A percentile compares a stretch with the other conserved stretches of the same genome.
These are phyloP conservation scores for Sebastes itinus DNA, from an alignment of 2,797 vertebrate genomes.

Conservation along the genomic window DNA sequence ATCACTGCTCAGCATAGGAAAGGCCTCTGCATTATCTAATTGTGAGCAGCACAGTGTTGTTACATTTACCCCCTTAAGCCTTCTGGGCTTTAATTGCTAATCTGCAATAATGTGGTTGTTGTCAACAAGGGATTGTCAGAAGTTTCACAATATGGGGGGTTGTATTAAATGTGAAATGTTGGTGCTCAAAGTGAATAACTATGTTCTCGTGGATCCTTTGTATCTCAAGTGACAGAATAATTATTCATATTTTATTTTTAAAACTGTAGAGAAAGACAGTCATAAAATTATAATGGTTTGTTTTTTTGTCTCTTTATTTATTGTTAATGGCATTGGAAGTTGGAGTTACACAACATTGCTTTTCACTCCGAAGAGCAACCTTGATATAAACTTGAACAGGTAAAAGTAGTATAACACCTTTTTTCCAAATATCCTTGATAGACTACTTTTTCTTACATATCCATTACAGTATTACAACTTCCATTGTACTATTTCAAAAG, in stretches of 20 bases:
- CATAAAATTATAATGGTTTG: neutral
- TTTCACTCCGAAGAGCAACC: neutral
- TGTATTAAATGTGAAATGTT: neutral
- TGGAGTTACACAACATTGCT: neutral
- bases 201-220: neutral
- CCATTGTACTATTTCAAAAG: neutral
- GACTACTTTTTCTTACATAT: neutral
- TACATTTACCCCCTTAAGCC: constrained; percentile 52
- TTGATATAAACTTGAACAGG: neutral
- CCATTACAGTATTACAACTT: neutral
- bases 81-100: constrained; percentile 67
- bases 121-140: constrained; percentile 27
- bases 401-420: neutral
- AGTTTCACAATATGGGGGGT: neutral
- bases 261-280: neutral
- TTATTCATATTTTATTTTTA: neutral
- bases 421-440: neutral
- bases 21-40: constrained; percentile 55
- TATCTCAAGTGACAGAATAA: neutral
- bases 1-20: constrained; percentile 50
- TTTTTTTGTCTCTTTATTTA: neutral
- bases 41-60: constrained; percentile 44
- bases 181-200: constrained; percentile 28
- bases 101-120: constrained; percentile 56
- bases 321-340: neutral